Percentiles rank a stretch among this genome's conserved stretches.
Conservation (phyloP, 2,888 invertebrate species). For the Anarsia innoxiella region DNA sequence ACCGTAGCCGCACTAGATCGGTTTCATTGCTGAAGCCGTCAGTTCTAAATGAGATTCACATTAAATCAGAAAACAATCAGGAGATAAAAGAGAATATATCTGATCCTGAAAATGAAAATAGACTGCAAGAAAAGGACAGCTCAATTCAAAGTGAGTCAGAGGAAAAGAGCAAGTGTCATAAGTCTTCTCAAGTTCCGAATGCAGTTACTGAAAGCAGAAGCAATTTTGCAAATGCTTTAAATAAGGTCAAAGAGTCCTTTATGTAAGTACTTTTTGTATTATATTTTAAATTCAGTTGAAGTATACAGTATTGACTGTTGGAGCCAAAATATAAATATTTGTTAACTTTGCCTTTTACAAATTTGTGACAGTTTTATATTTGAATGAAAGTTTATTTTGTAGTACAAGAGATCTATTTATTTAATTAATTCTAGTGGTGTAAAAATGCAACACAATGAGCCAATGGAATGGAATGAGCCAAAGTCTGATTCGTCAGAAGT, state of each 20-base stretch:
- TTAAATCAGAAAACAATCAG: slow-evolving; percentile 52
- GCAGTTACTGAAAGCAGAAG: slow-evolving; percentile 51
- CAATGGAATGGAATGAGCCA: slow-evolving; percentile 41
- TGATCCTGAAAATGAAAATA: slow-evolving; percentile 54
- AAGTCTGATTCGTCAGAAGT: slow-evolving; percentile 49
- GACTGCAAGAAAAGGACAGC: slow-evolving; percentile 52
- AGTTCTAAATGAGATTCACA: slow-evolving; percentile 63
- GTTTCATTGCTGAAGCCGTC: slow-evolving; percentile 63
- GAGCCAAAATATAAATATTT: no score
- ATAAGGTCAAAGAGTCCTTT: slow-evolving; percentile 61
- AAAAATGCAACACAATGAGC: no score
- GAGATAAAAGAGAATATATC: slow-evolving; percentile 44
- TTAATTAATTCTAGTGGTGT: slow-evolving; percentile 32
- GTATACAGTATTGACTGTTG: no score
- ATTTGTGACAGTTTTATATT: no score
- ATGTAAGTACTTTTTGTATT: slow-evolving; percentile 38
- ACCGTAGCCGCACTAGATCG: slow-evolving; percentile 45
- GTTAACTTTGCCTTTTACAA: no score
- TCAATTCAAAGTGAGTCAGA: slow-evolving; percentile 49
- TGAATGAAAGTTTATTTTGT: no score
- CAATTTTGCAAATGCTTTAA: slow-evolving; percentile 60
- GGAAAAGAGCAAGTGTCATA: slow-evolving; percentile 46
- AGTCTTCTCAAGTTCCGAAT: slow-evolving; percentile 41
- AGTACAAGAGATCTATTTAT: no score
- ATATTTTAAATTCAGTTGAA: no score